Evolutionary conservation across 2,113 vertebrate genomes (phyloP).

Genomic region (Oxygymnocypris stewartii): DNA sequence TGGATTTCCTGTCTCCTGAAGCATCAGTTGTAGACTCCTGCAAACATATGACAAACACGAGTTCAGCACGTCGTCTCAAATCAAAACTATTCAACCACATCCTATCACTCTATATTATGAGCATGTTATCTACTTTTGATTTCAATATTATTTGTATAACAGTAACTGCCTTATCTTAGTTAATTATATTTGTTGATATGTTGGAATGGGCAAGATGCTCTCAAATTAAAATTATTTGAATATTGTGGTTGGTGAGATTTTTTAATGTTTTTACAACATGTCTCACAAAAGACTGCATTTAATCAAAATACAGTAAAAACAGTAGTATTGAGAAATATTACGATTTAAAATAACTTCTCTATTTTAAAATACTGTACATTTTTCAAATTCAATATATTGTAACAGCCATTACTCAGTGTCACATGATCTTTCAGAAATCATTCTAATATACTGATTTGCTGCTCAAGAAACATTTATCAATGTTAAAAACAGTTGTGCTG

Average conservation of each 20-base stretch:
- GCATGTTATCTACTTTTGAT: background rate
- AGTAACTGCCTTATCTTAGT: background rate
- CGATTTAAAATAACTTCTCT: background rate
- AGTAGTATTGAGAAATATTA: background rate
- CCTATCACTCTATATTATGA: background rate
- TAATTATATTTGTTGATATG: background rate
- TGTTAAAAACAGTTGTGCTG: background rate
- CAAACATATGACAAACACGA: background rate
- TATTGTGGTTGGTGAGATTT: too few relatives aligned
- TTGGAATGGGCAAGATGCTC: background rate
- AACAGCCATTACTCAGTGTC: background rate
- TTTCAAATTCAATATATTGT: too few relatives aligned
- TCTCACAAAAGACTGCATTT: background rate
- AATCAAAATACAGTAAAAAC: background rate
- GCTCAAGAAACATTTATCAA: background rate
- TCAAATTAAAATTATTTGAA: background rate
- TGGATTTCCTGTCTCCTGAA: background rate
- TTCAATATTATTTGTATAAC: background rate
- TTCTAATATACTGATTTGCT: background rate
- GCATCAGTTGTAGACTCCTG: conserved; percentile 42
- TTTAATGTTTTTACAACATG: background rate
- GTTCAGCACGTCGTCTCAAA: background rate
- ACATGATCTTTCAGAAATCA: background rate
- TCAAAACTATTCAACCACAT: background rate
- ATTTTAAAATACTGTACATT: background rate